These are phyloP conservation scores for Lemur catta DNA, from an alignment of 2,797 vertebrate species.

Conservation along the genomic window DNA sequence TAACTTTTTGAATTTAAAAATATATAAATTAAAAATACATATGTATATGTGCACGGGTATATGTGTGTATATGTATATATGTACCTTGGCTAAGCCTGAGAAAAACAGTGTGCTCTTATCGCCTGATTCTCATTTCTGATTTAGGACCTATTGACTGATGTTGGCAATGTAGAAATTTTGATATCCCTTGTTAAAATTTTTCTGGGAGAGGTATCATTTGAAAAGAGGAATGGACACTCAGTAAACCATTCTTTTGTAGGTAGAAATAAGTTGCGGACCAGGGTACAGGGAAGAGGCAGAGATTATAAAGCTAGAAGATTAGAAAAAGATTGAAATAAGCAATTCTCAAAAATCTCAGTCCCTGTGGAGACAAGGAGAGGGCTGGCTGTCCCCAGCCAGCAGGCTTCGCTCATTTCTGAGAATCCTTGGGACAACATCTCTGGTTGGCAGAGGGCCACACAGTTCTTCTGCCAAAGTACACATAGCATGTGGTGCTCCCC, in stretches of 20 bases:
- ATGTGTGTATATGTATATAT: not conserved
- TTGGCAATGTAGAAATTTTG: not conserved
- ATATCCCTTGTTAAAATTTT: not conserved
- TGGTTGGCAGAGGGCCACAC: slow-evolving; percentile 37
- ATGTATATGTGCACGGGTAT: not conserved
- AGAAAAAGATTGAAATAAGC: slow-evolving; percentile 40
- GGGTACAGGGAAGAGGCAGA: not conserved
- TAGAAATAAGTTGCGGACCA: not conserved
- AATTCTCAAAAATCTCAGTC: not conserved
- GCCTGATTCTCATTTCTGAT: not conserved
- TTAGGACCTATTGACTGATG: not conserved
- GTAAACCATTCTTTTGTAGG: not conserved
- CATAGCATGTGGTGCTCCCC: slow-evolving; percentile 32
- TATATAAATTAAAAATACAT: not conserved
- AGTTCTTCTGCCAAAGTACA: slow-evolving; percentile 63
- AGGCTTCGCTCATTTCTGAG: slow-evolving; percentile 68
- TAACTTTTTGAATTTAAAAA: not conserved
- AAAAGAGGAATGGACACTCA: not conserved
- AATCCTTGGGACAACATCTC: slow-evolving; percentile 53
- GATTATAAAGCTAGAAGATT: slow-evolving; percentile 2
- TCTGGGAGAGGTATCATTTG: not conserved
- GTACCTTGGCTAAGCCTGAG: not conserved
- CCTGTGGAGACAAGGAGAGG: not conserved
- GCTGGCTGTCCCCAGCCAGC: slow-evolving; percentile 37
- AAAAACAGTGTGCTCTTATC: not conserved